Evolutionary conservation across 2,888 invertebrate species (phyloP), one percentile per base, ranked within the genome.

Genomic region (Pardosa pseudoannulata): DNA sequence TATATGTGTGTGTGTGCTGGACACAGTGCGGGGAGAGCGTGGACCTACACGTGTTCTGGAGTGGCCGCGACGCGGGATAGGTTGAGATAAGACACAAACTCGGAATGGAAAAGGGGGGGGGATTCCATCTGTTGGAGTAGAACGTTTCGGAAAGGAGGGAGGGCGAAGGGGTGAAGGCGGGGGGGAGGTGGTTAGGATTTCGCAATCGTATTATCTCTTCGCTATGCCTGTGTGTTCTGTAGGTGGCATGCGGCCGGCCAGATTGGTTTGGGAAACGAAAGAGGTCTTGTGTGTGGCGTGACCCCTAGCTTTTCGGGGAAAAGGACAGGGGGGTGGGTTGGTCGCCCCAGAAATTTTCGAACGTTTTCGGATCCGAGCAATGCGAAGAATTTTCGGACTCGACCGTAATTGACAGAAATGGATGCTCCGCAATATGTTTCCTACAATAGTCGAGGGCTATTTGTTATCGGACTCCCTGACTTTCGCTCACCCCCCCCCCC

Each of bases 11-110:
- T 36, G 36, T n/a, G n/a, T n/a, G n/a, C n/a, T n/a, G n/a, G n/a
- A n/a, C 11, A 7, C 6, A 7, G 36, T 36, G 11, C 36, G 16
- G 41, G 41, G 41, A 1, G 5, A 36, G 36, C 6, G n/a, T n/a
- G n/a, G n/a, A n/a, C n/a, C n/a, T 36, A 67, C 83, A 85, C 65
- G 70, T 74, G 74, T 86, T 79, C 79, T 71, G 65, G 73, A 75
- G 74, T 72, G 70, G 28, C 73, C 68, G 29, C 50, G 64, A 64
- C 64, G 23, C 32, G 78, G 70, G 71, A 82, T 76, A 76, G 82
- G 62, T 46, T 23, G 79, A 79, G 79, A 86, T 79, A 86, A 86
- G 86, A 86, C 79, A 86, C 79, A 86, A 86, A 75, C 67, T 79
- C 36, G 62, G 1, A 13, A 13, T 79, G 29, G 62, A 6, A 13